Evolutionary conservation across 2,888 invertebrate species (phyloP), one percentile per base, ranked within the genome.

Genomic region (Julus scandinavius): DNA sequence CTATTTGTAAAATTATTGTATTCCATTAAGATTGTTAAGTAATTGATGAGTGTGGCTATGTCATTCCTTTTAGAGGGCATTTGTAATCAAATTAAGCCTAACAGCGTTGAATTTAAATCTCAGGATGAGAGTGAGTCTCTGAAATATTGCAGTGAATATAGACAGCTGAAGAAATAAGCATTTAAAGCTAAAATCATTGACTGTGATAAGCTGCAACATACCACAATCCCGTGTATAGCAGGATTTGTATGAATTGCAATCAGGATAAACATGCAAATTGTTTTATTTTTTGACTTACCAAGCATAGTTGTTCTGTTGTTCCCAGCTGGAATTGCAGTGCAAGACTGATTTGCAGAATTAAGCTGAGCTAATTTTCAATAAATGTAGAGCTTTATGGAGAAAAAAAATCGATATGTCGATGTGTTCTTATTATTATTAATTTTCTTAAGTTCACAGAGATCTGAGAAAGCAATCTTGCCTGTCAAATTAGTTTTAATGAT

Each of bases 141-240:
- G 45, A 7, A 45, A 7, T 7, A 45, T 45, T 1, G 7, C 45
- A 45, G 45, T 45, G 45, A 45, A 7, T 45, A 45, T 45, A 45
- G 0, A 29, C 29, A 29, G 38, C 38, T 80, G 1, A 80, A 80
- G 38, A 29, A 80, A 72, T n/a, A 9, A 72, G 58, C 58, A 58
- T 58, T 17, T 72, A 29, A 11, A 11, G 11, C 5, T 17, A 17
- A 58, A 58, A 58, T 17, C 58, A 17, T 58, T 80, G 38, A 80
- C 38, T 80, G 38, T 80, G 80, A 80, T 80, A 80, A 80, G 38
- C 80, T 80, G 80, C 80, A 80, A 80, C 38, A 80, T 80, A 80
- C 63, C 17, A 45, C 0, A 15, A 20, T 72, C n/a, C 29, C 15
- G 13, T 80, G 38, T 80, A 80, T 80, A 72, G 11, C 80, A 80